Evolutionary conservation across 1,140 invertebrate genomes (phyloP), one percentile per base, ranked within the genome.

Genomic region (Ephestia elutella): DNA sequence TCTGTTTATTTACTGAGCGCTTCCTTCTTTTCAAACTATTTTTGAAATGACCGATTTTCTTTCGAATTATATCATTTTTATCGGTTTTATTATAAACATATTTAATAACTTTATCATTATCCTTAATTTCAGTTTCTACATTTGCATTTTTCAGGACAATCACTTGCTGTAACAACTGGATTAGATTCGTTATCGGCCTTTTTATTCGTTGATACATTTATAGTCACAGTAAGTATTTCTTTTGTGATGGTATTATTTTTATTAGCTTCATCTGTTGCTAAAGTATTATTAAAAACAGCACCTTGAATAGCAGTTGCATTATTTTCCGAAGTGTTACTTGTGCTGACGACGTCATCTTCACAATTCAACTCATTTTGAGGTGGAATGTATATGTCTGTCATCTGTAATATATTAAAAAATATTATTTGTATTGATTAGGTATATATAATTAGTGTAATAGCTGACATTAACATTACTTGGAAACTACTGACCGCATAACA

Each of bases 11-110:
- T n/a, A 21, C 11, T n/a, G 72, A 77, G 56, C 85, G 67, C 66
- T 76, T 86, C 56, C 59, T 77, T 65, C 82, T 69, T 62, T 68
- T 68, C 11, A 81, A 50, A 53, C 71, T 80, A 53, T 87, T 87
- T 65, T 73, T 74, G 10, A 44, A 53, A 62, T 83, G 68, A 15
- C 75, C 77, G 55, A 61, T 73, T n/a, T 58, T 55, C 68, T 87
- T 86, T 55, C 67, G 48, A n/a, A 54, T 13, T 25, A 57, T 5
- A n/a, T 56, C 25, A 50, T 50, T 38, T 28, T 73, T 67, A 50
- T 76, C 62, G 30, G 68, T 66, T 28, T 71, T 72, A 38, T 74
- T 75, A 35, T 73, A 74, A 32, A 77, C 63, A 51, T 81, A 82
- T 64, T 85, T 80, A 17, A 75, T 44, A 17, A 81, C 57, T 7